A percentile compares a stretch with the other conserved stretches of the same genome.
Conservation (phyloP, 2,113 vertebrate species). For the Smithornis capensis region DNA sequence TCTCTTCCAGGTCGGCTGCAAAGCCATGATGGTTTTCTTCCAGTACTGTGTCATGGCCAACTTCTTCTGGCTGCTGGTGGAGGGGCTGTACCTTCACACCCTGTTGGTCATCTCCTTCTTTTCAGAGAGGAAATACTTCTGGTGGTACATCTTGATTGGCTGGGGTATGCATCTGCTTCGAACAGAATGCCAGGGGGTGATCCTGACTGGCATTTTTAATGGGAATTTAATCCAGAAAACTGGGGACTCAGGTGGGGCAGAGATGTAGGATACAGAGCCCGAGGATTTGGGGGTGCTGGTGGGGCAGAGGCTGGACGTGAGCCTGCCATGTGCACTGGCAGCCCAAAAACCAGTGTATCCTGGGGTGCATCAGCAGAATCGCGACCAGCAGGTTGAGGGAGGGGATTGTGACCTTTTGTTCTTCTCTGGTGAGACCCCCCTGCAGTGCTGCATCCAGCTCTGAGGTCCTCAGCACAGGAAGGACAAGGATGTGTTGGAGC, state of each 20-base stretch:
- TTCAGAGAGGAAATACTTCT: slow-evolving; percentile 96
- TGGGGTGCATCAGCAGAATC: neutral
- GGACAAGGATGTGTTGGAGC: neutral
- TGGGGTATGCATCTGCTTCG: slow-evolving; percentile 83
- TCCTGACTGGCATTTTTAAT: neutral
- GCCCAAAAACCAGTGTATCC: neutral
- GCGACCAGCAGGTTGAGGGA: rapidly evolving
- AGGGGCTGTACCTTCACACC: slow-evolving; percentile 92
- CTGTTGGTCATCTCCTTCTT: slow-evolving; percentile 94
- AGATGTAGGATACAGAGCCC: rapidly evolving
- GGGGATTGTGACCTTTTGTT: neutral
- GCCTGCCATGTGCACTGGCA: too few species aligned
- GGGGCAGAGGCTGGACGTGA: neutral
- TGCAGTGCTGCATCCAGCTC: neutral
- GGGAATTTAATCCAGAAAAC: neutral
- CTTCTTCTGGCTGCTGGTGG: slow-evolving; percentile 97
- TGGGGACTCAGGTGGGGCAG: neutral
- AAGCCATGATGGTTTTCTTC: slow-evolving; percentile 91
- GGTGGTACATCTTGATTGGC: slow-evolving; percentile 96
- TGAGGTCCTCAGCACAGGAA: neutral
- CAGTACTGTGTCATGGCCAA: slow-evolving; percentile 97
- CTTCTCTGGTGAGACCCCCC: neutral
- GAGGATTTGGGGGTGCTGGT: neutral
- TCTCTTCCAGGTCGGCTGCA: slow-evolving; percentile 86
- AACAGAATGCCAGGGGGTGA: neutral